A percentile compares a stretch with the other conserved stretches of the same genome.
These are phyloP conservation scores for Sebastes steindachneri DNA, from an alignment of 2,797 vertebrate genomes.

Conservation along the genomic window DNA sequence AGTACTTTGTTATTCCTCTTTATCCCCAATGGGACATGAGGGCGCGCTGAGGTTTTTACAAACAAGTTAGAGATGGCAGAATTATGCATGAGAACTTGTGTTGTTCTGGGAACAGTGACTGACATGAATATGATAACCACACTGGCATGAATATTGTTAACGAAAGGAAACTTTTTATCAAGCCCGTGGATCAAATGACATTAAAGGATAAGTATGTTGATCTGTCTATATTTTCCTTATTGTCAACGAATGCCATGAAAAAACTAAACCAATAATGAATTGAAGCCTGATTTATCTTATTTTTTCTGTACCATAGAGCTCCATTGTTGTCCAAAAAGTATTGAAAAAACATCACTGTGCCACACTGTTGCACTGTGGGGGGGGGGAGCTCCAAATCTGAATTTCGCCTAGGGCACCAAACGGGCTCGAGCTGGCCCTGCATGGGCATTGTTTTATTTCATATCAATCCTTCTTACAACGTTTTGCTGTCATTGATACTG, in stretches of 20 bases:
- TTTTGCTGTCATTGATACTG: neutral
- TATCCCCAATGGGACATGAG: conserved; percentile 18
- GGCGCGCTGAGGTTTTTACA: conserved; percentile 28
- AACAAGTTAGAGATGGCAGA: conserved; percentile 34
- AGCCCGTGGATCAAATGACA: neutral
- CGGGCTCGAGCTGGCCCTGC: neutral
- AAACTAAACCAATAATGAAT: neutral
- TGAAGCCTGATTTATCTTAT: neutral
- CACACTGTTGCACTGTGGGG: neutral
- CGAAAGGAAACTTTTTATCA: neutral
- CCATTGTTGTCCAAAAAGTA: neutral
- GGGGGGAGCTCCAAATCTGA: no score
- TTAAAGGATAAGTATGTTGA: neutral
- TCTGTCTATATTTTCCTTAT: neutral
- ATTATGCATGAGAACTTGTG: conserved; percentile 62
- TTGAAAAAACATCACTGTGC: neutral
- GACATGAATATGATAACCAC: conserved; percentile 38
- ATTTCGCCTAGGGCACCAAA: no score
- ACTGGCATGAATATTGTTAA: conserved; percentile 15
- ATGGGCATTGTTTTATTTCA: neutral
- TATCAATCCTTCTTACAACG: neutral
- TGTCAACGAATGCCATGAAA: neutral
- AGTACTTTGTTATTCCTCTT: conserved; percentile 40
- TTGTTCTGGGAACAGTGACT: conserved; percentile 41
- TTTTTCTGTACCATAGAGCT: neutral